Evolutionary conservation across 2,113 vertebrate species (phyloP), one percentile per base, ranked within the genome.

Genomic region (Zapus hudsonius): DNA sequence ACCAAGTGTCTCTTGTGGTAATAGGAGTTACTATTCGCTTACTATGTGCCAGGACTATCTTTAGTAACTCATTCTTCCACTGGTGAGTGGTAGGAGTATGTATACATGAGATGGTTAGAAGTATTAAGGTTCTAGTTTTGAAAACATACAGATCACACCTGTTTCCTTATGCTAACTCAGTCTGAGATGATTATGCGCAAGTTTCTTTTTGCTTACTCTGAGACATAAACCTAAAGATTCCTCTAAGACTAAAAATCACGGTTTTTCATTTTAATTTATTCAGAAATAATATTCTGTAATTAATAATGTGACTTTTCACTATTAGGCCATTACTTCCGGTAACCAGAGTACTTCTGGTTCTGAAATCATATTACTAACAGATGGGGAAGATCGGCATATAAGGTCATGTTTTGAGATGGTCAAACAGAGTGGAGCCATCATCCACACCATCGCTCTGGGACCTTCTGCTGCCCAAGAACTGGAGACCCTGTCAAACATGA

Each of bases 391-490:
- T 67, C 0, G 0, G 12, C 0, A 0, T 36, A 93, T 97, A 47
- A 83, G 69, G 1, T 17, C 0, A 38, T 97, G 98, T 82, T 90
- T 96, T 81, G 15, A 80, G 1, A 83, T 84, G 13, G 96, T 97
- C 61, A 79, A 80, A 84, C 15, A 57, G 61, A 98, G 97, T 67
- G 97, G 94, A 27, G 80, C 89, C 1, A n/a, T 96, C 90, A 95
- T 98, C 73, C 98, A 98, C 64, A 98, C 97, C 29, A 97, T 98
- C 70, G 97, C 97, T 73, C 79, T 98, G 42, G 98, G 98, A 63
- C 82, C 82, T 64, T 3, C 0, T 0, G 97, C 97, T 92, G 96
- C 92, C 42, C 16, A 11, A 92, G 94, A 95, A 66, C 94, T 98
- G 38, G 97, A 98, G 89, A 31, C 79, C 1, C 64, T 98, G 57